phyloP scores from a whole-genome alignment of 2,797 vertebrate genomes.

The Pampus argenteus region DNA sequence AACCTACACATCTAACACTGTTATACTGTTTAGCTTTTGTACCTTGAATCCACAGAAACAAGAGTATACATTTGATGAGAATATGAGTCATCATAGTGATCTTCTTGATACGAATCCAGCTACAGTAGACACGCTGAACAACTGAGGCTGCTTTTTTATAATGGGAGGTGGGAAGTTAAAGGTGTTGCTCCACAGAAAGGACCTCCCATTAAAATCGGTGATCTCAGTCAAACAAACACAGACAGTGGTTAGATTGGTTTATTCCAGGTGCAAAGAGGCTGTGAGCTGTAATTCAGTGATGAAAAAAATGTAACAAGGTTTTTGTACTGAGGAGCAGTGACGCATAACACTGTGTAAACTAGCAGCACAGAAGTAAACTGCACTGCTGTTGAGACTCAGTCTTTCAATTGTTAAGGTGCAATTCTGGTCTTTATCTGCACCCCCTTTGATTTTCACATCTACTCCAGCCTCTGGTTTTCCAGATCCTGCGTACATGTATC shows the following conservation, averaged over 20 bases:
- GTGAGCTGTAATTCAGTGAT: background rate
- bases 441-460: constrained; percentile 23
- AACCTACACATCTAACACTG: background rate
- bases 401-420: constrained; percentile 43
- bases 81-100: constrained; percentile 10
- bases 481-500: constrained; percentile 18
- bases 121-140: background rate
- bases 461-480: background rate
- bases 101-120: background rate
- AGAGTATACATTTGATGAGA: background rate
- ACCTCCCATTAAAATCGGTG: constrained; percentile 27
- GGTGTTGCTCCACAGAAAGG: background rate
- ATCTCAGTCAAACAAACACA: background rate
- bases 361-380: constrained; percentile 68
- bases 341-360: constrained; percentile 48
- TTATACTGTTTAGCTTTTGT: background rate
- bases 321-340: constrained; percentile 21
- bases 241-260: background rate
- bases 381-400: constrained; percentile 42
- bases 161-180: background rate
- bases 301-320: background rate
- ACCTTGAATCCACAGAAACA: constrained; percentile 35
- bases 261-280: constrained; percentile 29
- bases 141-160: too few relatives aligned
- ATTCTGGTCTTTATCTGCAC: constrained; percentile 24